Evolutionary conservation across 2,888 invertebrate genomes (phyloP).

Genomic region (Horisme vitalbata): DNA sequence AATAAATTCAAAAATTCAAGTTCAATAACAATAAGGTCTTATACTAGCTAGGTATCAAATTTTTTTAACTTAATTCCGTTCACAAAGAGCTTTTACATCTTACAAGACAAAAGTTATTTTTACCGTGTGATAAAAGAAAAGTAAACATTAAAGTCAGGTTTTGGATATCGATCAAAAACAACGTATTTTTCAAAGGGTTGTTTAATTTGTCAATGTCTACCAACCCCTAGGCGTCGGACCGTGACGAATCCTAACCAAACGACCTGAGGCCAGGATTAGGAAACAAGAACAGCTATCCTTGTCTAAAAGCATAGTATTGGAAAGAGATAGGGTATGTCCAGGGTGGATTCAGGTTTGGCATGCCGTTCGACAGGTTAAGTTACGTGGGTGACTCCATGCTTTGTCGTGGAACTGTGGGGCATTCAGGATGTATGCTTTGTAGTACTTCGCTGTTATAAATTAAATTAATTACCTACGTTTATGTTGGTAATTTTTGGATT

Average conservation of each 20-base stretch:
- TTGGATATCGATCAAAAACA: slow-evolving; percentile 44
- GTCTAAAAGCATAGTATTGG: slow-evolving; percentile 7
- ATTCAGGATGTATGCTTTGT: slow-evolving; percentile 26
- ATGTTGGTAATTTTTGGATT: no score
- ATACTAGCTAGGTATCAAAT: no score
- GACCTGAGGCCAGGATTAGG: slow-evolving; percentile 65
- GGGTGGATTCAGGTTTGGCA: slow-evolving; percentile 53
- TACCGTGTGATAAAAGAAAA: slow-evolving; percentile 33
- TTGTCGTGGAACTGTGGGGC: slow-evolving; percentile 45
- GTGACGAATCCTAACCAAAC: slow-evolving; percentile 71
- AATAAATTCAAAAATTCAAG: no score
- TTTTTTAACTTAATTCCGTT: no score
- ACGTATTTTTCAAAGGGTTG: slow-evolving; percentile 41
- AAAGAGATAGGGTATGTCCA: slow-evolving; percentile 36
- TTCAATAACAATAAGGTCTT: no score
- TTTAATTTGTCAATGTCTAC: slow-evolving; percentile 60
- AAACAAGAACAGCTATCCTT: slow-evolving; percentile 43
- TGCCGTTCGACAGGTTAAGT: slow-evolving; percentile 52
- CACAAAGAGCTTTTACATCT: no score
- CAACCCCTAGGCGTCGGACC: slow-evolving; percentile 69
- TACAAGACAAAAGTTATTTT: no score
- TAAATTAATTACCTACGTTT: slow-evolving; percentile 7
- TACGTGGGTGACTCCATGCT: slow-evolving; percentile 55
- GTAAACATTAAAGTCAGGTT: slow-evolving; percentile 41
- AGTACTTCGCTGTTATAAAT: slow-evolving; percentile 16